Evolutionary conservation across 2,888 invertebrate species (phyloP), one percentile per base, ranked within the genome.

Genomic region (Amiota mariae): DNA sequence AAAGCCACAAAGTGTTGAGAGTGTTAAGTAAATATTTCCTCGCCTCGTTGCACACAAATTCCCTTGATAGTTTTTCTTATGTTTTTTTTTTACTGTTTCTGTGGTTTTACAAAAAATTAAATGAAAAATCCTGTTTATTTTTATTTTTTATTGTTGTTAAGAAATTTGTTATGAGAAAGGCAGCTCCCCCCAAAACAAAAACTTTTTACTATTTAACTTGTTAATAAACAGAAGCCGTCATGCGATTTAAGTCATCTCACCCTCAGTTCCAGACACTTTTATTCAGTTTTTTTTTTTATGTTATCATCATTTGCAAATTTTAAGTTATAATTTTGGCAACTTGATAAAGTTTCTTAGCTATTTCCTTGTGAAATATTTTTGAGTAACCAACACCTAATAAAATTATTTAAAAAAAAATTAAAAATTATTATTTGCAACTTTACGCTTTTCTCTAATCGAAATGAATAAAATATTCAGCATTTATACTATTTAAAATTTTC

Each of bases 1-100:
- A 57, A 54, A 70, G 57, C 57, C 47, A 70, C 57, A 57, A 70
- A 57, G 70, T 70, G 70, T 59, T 57, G 70, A 83, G 36, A 36
- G 85, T 85, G 83, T 83, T 83, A 83, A 83, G 83, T 83, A 83
- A 83, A 85, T 83, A 86, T 85, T 83, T 83, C 85, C 79, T 78
- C 83, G 85, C 83, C 86, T 83, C 83, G 83, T 81, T 84, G 85
- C 80, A 80, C 76, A 74, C 76, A 78, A 82, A 85, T 82, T 82
- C 82, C 84, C 78, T 78, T 80, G 78, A 36, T 36, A 36, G 36
- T 36, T 36, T 36, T 36, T 36, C 36, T 36, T 36, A 6, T 36
- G 77, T 82, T 36, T 36, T 36, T 36, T 36, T 6, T 36, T 36
- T 2, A 6, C 77, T 84, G 77, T 54, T 36, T 36, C n/a, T n/a